These are phyloP conservation scores for Coreius guichenoti DNA, from an alignment of 2,797 vertebrate species.

Conservation along the genomic window DNA sequence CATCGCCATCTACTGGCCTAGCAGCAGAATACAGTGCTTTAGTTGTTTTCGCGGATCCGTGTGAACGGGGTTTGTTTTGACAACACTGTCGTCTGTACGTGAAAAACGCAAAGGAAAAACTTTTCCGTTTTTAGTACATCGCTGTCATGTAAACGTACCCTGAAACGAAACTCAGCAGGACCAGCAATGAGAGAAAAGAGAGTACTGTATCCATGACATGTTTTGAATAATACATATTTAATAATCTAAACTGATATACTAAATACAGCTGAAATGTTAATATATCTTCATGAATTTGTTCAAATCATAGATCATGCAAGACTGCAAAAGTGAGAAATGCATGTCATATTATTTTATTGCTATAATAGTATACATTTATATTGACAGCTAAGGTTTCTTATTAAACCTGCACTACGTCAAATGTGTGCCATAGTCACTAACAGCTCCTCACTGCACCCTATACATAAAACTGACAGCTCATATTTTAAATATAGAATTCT, in stretches of 20 bases:
- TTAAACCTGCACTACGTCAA: background rate
- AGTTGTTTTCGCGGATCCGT: too few relatives aligned
- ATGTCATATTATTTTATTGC: background rate
- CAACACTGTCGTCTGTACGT: background rate
- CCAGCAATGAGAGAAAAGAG: background rate
- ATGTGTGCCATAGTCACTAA: background rate
- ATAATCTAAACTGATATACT: too few relatives aligned
- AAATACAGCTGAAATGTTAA: too few relatives aligned
- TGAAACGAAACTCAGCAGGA: background rate
- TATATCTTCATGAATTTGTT: background rate
- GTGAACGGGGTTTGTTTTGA: background rate
- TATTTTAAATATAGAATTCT: conserved; percentile 51
- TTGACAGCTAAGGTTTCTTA: background rate
- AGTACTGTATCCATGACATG: background rate
- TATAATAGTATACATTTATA: background rate
- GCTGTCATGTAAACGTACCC: background rate
- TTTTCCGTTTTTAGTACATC: background rate
- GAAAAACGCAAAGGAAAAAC: background rate
- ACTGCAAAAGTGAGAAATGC: background rate
- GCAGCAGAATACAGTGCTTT: too few relatives aligned
- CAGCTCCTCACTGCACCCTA: background rate
- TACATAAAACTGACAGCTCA: background rate
- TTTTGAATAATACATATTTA: background rate
- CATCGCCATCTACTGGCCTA: too few relatives aligned
- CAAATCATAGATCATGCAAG: too few relatives aligned